Evolutionary conservation across 1,140 invertebrate genomes (phyloP), one percentile per base, ranked within the genome.

Genomic region (Drosophila pseudoananassae): DNA sequence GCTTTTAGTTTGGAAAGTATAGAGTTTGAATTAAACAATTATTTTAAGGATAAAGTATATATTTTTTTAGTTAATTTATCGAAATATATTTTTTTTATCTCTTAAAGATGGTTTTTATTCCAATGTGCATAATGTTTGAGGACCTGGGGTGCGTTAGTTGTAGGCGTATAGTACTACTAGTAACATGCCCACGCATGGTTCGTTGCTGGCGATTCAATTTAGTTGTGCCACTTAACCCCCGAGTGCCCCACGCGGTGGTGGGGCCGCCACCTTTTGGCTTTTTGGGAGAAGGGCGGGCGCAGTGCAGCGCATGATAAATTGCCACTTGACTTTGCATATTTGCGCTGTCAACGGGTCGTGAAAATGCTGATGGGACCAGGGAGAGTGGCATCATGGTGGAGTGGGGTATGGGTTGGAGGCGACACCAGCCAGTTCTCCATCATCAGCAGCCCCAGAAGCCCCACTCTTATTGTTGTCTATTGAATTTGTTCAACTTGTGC

Each of bases 281-380:
- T 14, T 17, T 52, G 17, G 17, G 31, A 14, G 17, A 31, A 50
- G 51, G 43, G 49, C 49, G 58, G 27, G 20, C 31, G 15, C 69
- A 50, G 50, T 83, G 76, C 79, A 76, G 54, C 55, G 71, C 50
- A 81, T 85, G 82, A 85, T 85, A 85, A 85, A 85, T 85, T 85
- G 82, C 78, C 82, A 87, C 82, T 85, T 85, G 82, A 85, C 82
- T 85, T 85, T 87, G 82, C 82, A 85, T 85, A 87, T 87, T 87
- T 82, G 69, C 54, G 74, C 50, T 74, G 63, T 73, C 76, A 70
- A 58, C 53, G 60, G 73, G 51, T 84, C 57, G 72, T 69, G 56
- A 65, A 49, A 63, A 58, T 31, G 50, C 40, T 47, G 65, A 69
- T 33, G 51, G 8, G 33, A 36, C 33, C n/a, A 7, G 14, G 45